Evolutionary conservation across 2,888 invertebrate species (phyloP).

Genomic region (Isotomurus palustris): DNA sequence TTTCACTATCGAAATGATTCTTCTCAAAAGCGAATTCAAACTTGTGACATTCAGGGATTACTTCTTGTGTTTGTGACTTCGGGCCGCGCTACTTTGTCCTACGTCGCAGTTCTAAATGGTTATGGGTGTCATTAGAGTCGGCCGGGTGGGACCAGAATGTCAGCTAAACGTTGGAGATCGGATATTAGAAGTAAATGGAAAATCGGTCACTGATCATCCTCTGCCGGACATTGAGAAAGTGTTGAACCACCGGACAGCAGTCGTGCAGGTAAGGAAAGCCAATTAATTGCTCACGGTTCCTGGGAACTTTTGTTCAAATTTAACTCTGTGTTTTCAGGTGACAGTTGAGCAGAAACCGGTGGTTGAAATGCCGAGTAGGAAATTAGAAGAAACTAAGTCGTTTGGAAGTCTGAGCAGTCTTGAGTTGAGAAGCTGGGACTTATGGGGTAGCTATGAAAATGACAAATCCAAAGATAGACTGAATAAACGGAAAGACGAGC

Average conservation of each 20-base stretch:
- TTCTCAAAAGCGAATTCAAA: too few species aligned
- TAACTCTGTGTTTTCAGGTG: slow-evolving; percentile 28
- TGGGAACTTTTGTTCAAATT: neutral
- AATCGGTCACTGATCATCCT: slow-evolving; percentile 74
- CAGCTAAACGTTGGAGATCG: slow-evolving; percentile 67
- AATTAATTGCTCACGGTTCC: neutral
- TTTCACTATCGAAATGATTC: too few species aligned
- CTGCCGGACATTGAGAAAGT: slow-evolving; percentile 73
- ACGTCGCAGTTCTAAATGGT: too few species aligned
- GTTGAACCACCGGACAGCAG: slow-evolving; percentile 65
- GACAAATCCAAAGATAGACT: slow-evolving; percentile 42
- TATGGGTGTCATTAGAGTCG: slow-evolving; percentile 44
- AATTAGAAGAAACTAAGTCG: slow-evolving; percentile 43
- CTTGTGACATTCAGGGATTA: too few species aligned
- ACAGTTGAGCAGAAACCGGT: slow-evolving; percentile 44
- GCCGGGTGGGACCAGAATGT: slow-evolving; percentile 43
- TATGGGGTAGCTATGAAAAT: slow-evolving; percentile 42
- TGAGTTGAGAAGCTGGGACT: slow-evolving; percentile 38
- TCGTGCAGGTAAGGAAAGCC: slow-evolving; percentile 62
- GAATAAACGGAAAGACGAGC: slow-evolving; percentile 39
- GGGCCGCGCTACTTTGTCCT: too few species aligned
- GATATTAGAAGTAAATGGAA: slow-evolving; percentile 88
- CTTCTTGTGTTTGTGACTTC: too few species aligned
- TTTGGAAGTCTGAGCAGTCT: slow-evolving; percentile 46
- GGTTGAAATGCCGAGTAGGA: slow-evolving; percentile 37